Percentiles rank a stretch among this genome's conserved stretches.
phyloP scores from a whole-genome alignment of 1,140 invertebrate genomes.

The Caerostris extrusa region DNA sequence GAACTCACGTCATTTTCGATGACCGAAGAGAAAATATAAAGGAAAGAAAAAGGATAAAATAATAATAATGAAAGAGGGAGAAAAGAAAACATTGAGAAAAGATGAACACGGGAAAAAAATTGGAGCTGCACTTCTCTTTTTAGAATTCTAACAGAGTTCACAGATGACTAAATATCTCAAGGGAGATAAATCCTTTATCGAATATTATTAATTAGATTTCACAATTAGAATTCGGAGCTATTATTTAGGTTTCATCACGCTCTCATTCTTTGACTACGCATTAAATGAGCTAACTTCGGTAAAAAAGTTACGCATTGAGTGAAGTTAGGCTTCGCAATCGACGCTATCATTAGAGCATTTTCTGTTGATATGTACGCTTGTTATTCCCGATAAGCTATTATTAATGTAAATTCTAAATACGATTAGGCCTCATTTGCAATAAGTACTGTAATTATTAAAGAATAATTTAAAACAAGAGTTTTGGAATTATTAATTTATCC shows the following conservation, averaged over 20 bases:
- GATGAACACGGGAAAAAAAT: not conserved
- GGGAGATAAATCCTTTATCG: conserved; percentile 24
- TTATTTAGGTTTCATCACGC: not conserved
- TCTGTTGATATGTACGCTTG: too few species aligned
- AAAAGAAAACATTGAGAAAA: not conserved
- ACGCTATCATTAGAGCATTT: not conserved
- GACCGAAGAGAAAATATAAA: not conserved
- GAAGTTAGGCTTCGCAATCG: not conserved
- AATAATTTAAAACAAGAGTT: too few species aligned
- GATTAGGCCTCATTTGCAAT: too few species aligned
- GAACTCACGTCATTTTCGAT: not conserved
- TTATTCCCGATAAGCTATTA: too few species aligned
- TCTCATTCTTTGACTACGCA: not conserved
- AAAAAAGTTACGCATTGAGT: not conserved
- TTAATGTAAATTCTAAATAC: too few species aligned
- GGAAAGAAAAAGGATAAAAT: not conserved
- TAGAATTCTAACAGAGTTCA: not conserved
- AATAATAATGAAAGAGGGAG: not conserved
- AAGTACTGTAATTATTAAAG: too few species aligned
- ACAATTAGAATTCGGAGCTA: conserved; percentile 6
- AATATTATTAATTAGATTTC: conserved; percentile 56
- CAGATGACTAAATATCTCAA: not conserved
- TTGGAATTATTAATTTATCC: too few species aligned
- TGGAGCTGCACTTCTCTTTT: not conserved
- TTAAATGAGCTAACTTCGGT: not conserved